Evolutionary conservation across 2,797 vertebrate species (phyloP), one percentile per base, ranked within the genome.

Genomic region (Epinephelus malabaricus): DNA sequence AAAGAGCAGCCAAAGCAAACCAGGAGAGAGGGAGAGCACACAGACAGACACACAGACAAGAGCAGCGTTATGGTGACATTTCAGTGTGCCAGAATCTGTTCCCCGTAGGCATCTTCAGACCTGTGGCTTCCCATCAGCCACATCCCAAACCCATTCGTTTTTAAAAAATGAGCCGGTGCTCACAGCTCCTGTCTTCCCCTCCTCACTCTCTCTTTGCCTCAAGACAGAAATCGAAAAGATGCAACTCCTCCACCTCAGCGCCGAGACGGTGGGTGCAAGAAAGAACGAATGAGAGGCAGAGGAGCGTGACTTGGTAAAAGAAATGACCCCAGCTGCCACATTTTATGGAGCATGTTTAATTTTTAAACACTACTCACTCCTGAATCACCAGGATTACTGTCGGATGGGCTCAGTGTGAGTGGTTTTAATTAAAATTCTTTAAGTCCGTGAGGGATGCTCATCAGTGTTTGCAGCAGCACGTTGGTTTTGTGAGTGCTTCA

Each of bases 341-440:
- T 82, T 83, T 81, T 47, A 78, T 12, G 2, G 23, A 30, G 38
- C 21, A 7, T 43, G 19, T 73, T 84, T 54, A 2, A 84, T 82
- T 55, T 73, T 74, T 67, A 70, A 83, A 73, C 15, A 67, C 56
- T 13, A 18, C 40, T 12, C 14, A 25, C 49, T 43, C 27, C 43
- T 65, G 18, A 58, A 46, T 43, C 46, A 9, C 27, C 0, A 0
- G 1, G 19, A 40, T 53, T n/a, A 30, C 30, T 30, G n/a, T 25
- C 4, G 5, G 43, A 59, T 25, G 63, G 50, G 71, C 51, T 73
- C 30, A 0, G 50, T 45, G n/a, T 19, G 58, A 68, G 50, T 64
- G 60, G 10, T 61, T 83, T 53, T 34, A 75, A 61, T 69, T 56
- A 55, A 21, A 8, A 38, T 17, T 15, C 19, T 77, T 62, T 27